Evolutionary conservation across 2,113 vertebrate species (phyloP).

Genomic region (Romanogobio albipinnatus): DNA sequence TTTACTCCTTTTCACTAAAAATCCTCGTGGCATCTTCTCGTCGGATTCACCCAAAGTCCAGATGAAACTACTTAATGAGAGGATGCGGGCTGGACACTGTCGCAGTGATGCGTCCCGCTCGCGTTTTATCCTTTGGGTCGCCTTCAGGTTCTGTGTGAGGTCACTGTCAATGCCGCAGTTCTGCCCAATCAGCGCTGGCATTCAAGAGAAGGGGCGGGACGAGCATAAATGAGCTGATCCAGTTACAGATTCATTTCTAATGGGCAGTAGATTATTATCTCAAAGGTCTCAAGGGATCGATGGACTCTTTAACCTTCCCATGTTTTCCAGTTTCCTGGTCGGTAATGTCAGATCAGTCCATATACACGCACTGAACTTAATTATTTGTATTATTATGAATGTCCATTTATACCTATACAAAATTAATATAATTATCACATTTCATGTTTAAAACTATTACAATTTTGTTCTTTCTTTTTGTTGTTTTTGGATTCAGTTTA

Average conservation of each 20-base stretch:
- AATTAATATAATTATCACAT: no score
- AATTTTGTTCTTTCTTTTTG: no score
- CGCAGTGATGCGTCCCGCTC: slow-evolving; percentile 44
- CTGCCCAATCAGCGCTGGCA: slow-evolving; percentile 60
- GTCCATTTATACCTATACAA: no score
- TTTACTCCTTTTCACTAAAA: slow-evolving; percentile 89
- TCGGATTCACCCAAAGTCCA: slow-evolving; percentile 58
- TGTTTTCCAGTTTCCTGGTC: slow-evolving; percentile 22
- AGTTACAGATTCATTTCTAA: slow-evolving; percentile 50
- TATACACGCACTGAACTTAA: not conserved
- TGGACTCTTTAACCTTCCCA: slow-evolving; percentile 28
- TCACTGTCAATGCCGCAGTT: slow-evolving; percentile 52
- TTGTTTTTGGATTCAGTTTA: no score
- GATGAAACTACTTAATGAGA: slow-evolving; percentile 6
- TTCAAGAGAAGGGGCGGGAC: slow-evolving; percentile 52
- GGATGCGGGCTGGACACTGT: slow-evolving; percentile 34
- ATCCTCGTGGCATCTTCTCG: slow-evolving; percentile 87
- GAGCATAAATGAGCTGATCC: slow-evolving; percentile 42
- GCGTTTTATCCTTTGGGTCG: slow-evolving; percentile 63
- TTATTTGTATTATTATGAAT: not conserved
- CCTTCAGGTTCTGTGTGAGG: slow-evolving; percentile 53
- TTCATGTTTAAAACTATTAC: no score
- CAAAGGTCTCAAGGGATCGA: slow-evolving; percentile 22
- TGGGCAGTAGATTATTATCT: slow-evolving; percentile 29
- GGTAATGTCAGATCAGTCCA: not conserved